Evolutionary conservation across 2,113 vertebrate species (phyloP).

Genomic region (Meleagris gallopavo): DNA sequence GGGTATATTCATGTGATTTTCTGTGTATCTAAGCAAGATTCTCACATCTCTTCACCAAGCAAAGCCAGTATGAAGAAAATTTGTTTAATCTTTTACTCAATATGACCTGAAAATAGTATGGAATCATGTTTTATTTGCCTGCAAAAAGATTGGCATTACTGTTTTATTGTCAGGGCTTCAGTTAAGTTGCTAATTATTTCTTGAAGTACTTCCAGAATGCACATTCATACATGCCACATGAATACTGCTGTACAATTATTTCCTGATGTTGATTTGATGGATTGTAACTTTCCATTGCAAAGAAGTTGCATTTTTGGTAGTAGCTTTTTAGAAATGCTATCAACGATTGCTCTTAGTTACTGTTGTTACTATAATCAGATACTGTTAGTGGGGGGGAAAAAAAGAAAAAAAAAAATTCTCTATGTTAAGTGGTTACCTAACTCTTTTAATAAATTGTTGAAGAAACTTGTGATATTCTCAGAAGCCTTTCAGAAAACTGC

Average conservation of each 20-base stretch:
- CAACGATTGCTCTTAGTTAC: background rate
- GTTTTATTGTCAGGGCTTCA: background rate
- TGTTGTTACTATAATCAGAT: background rate
- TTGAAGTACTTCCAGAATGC: background rate
- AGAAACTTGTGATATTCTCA: background rate
- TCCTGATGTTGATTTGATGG: background rate
- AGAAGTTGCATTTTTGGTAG: background rate
- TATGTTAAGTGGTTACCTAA: background rate
- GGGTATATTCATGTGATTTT: background rate
- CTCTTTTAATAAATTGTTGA: background rate
- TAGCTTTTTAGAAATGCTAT: background rate
- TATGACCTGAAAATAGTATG: background rate
- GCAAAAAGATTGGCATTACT: background rate
- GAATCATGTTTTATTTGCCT: background rate
- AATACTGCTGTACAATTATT: background rate
- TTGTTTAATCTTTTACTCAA: background rate
- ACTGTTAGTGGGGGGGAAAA: background rate
- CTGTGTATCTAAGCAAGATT: background rate
- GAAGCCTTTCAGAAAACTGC: background rate
- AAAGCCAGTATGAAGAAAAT: background rate
- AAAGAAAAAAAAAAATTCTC: background rate
- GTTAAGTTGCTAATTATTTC: background rate
- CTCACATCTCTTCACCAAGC: background rate
- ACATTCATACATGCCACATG: background rate
- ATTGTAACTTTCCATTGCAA: background rate